Conservation (phyloP, 2,797 vertebrate species). For the Intellagama lesueurii region DNA sequence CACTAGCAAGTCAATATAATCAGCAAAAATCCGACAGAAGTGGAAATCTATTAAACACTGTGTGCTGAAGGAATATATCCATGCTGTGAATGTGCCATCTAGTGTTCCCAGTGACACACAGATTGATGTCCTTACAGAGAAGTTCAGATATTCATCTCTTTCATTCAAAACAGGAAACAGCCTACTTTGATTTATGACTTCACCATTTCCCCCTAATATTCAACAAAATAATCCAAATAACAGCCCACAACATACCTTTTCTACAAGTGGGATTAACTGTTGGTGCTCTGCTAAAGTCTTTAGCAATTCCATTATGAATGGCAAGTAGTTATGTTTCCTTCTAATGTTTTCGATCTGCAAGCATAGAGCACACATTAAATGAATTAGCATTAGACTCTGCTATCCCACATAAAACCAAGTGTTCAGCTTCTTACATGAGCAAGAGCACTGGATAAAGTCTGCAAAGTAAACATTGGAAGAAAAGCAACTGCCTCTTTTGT, state of each 20-base stretch:
- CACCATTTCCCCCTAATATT: neutral
- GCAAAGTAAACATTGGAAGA: neutral
- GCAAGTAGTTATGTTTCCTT: slow-evolving; percentile 98
- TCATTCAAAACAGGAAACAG: neutral
- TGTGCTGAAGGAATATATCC: neutral
- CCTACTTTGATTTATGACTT: neutral
- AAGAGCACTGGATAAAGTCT: neutral
- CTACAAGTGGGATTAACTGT: slow-evolving; percentile 96
- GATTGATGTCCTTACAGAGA: neutral
- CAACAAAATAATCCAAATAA: neutral
- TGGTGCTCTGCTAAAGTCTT: slow-evolving; percentile 98
- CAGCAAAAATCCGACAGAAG: neutral
- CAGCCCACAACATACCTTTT: slow-evolving; percentile 84
- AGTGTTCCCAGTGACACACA: slow-evolving; percentile 2
- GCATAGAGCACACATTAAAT: slow-evolving; percentile 40
- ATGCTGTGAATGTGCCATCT: slow-evolving; percentile 47
- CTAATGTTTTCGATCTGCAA: slow-evolving; percentile 96
- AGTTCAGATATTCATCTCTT: neutral
- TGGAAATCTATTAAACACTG: neutral
- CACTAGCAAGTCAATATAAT: neutral
- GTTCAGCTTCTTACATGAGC: neutral
- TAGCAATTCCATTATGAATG: slow-evolving; percentile 98
- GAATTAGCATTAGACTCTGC: neutral
- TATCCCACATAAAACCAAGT: neutral
- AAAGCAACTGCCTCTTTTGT: neutral